phyloP scores from a whole-genome alignment of 2,888 invertebrate genomes.

The Thymelicus lineola region DNA sequence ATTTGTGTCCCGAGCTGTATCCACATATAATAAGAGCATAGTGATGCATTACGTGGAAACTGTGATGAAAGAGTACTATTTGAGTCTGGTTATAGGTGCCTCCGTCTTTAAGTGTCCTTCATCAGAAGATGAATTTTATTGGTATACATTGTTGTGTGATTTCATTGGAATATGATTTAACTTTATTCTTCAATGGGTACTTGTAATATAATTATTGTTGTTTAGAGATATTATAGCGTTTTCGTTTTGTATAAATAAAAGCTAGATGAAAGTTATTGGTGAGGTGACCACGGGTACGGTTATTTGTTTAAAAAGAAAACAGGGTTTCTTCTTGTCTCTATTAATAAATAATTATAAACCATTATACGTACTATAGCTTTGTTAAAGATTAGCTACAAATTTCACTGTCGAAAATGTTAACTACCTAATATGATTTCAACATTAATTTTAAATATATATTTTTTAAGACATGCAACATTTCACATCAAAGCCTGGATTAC shows the following conservation, averaged over 20 bases:
- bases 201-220: slow-evolving; percentile 20
- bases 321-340: slow-evolving; percentile 10
- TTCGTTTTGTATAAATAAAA: slow-evolving; percentile 22
- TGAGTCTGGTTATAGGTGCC: too few relatives aligned
- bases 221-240: slow-evolving; percentile 22
- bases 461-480: too few relatives aligned
- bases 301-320: not conserved
- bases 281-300: slow-evolving; percentile 12
- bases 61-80: too few relatives aligned
- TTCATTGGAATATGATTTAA: not conserved
- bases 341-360: not conserved
- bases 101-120: not conserved
- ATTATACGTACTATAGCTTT: not conserved
- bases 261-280: slow-evolving; percentile 18
- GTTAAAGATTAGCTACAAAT: not conserved
- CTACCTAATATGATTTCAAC: too few relatives aligned
- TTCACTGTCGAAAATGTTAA: not conserved
- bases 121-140: not conserved
- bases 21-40: too few relatives aligned
- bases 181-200: slow-evolving; percentile 13
- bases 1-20: not conserved
- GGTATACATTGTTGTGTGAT: not conserved
- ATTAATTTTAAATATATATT: too few relatives aligned
- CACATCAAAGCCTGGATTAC: not conserved
- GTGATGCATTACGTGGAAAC: too few relatives aligned